Base-by-base conservation (phyloP, 2,888 invertebrate species). In the Macrosoma leucophasiata region DNA sequence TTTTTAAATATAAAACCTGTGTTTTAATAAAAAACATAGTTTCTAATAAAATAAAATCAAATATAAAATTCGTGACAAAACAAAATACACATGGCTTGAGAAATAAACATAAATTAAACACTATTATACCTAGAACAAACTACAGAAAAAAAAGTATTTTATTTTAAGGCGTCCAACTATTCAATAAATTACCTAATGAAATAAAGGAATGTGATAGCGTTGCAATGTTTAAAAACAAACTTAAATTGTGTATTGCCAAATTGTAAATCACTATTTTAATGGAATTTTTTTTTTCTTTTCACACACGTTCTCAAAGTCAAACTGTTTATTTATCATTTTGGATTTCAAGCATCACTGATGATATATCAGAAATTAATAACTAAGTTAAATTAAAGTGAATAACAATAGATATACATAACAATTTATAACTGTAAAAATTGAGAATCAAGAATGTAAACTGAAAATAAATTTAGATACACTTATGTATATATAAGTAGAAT, bases 11-110 rank as follows among this genome's bases (percentile, higher is more conserved):
- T 6, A 10, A 14, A 5, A 10, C 23, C 17, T 9, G 30, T 8
- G 30, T 29, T 3, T 22, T 22, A 3, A 20, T 15, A 13, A 22
- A 15, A 1, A 29, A 11, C 8, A 29, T 29, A 8, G 29, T 14
- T 9, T 23, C 23, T 6, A n/a, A 23, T 3, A 4, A 23, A 13
- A 18, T 30, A 22, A 30, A 22, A 14, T 6, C 23, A 0, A 12
- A 30, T 8, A 15, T 23, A 15, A 23, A 31, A 13, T 17, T 7
- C 7, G 4, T 17, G 4, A 7, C 17, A 17, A 17, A 17, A 17
- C 7, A 4, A 17, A 4, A 17, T 17, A 17, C 17, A 5, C 17
- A 7, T 4, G 7, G 7, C 4, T 17, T 7, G 7, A 17, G 7
- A 7, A 5, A 7, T 17, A 7, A 17, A 4, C 17, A 5, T 7